Percentiles rank a stretch among this genome's conserved stretches.
Evolutionary conservation across 2,113 vertebrate genomes (phyloP).

Genomic region (Phaetusa simplex): DNA sequence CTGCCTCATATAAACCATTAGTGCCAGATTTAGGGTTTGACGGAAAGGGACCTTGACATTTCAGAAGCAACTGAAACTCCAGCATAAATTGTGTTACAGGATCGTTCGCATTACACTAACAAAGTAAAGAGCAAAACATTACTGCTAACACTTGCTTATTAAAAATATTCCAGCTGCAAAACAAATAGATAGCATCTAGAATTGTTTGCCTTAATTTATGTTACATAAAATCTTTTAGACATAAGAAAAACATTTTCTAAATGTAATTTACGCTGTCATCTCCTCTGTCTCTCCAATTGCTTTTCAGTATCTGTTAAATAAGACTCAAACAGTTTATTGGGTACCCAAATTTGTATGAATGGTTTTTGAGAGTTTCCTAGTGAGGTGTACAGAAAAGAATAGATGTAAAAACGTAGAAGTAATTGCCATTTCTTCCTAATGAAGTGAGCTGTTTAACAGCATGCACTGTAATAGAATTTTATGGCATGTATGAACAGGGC

Average conservation of each 20-base stretch:
- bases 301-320: background rate
- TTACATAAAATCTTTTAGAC: background rate
- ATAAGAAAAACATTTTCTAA: background rate
- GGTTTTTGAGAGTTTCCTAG: background rate
- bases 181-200: background rate
- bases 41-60: background rate
- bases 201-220: background rate
- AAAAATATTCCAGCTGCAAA: background rate
- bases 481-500: background rate
- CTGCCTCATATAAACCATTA: background rate
- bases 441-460: background rate
- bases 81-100: background rate
- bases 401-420: background rate
- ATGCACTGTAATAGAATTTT: background rate
- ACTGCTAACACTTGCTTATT: background rate
- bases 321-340: background rate
- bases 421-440: background rate
- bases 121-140: background rate
- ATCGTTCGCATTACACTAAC: background rate
- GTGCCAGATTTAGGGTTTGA: background rate
- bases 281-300: background rate
- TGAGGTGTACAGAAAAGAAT: background rate
- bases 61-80: background rate
- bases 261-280: background rate
- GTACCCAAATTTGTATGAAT: background rate